phyloP scores from a whole-genome alignment of 2,888 invertebrate species.

The Gastrophysa polygoni region DNA sequence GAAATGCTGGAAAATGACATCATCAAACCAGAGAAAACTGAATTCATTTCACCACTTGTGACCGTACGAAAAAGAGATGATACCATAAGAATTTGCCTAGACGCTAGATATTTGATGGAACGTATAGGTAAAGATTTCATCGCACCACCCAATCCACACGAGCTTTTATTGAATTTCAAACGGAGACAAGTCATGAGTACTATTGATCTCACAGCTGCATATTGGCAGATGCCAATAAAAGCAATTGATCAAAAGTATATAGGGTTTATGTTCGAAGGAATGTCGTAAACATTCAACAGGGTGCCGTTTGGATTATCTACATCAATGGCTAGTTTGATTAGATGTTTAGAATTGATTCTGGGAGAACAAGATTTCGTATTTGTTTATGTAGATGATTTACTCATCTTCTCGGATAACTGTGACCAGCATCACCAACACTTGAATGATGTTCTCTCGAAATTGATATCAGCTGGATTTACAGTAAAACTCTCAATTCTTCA shows the following conservation, averaged over 20 bases:
- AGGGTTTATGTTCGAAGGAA: slow-evolving; percentile 1
- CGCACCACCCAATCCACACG: slow-evolving; percentile 3
- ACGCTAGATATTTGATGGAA: not conserved
- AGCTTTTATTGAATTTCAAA: slow-evolving; percentile 13
- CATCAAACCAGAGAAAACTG: not conserved
- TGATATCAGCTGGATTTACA: not conserved
- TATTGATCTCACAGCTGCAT: slow-evolving; percentile 4
- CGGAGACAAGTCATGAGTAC: slow-evolving; percentile 8
- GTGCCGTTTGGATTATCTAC: slow-evolving; percentile 1
- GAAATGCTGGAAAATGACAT: slow-evolving; percentile 2
- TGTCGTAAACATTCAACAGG: not conserved
- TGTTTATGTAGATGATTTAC: slow-evolving; percentile 1
- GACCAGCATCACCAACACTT: not conserved
- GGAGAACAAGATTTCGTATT: not conserved
- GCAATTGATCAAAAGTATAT: slow-evolving; percentile 1
- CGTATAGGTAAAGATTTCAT: not conserved
- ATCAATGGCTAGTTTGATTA: not conserved
- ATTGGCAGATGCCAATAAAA: slow-evolving; percentile 11
- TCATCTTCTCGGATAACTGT: not conserved
- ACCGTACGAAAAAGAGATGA: not conserved
- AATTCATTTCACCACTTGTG: not conserved
- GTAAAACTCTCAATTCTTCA: not conserved
- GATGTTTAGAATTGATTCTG: not conserved
- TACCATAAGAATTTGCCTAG: not conserved
- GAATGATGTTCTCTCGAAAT: not conserved